phyloP scores from a whole-genome alignment of 1,140 invertebrate genomes.

The Pseudoatta argentina region DNA sequence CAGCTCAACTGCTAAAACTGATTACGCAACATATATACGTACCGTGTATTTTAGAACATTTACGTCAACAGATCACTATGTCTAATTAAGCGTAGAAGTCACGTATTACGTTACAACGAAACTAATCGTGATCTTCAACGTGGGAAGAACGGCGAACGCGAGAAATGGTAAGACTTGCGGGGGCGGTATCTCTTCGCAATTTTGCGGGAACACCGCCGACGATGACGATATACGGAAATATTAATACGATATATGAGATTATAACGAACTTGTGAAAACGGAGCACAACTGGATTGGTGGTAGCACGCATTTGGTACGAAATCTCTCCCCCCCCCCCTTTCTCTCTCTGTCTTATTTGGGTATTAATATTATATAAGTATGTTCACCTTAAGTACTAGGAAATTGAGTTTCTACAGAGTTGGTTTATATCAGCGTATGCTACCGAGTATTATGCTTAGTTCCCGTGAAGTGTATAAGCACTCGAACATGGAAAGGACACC shows the following conservation, averaged over 20 bases:
- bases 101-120: constrained; percentile 2
- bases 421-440: constrained; percentile 38
- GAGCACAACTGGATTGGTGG: constrained; percentile 32
- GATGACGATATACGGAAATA: constrained; percentile 41
- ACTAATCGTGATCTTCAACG: constrained; percentile 23
- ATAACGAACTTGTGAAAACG: constrained; percentile 46
- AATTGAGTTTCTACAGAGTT: constrained; percentile 62
- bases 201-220: constrained; percentile 4
- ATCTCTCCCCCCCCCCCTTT: background rate
- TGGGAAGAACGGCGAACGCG: constrained; percentile 22
- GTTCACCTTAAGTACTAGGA: constrained; percentile 54
- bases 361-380: constrained; percentile 60
- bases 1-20: background rate
- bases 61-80: constrained; percentile 5
- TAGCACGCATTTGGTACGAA: background rate
- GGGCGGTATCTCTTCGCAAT: constrained; percentile 45
- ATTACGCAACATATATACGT: background rate
- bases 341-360: background rate
- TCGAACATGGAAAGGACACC: constrained; percentile 28
- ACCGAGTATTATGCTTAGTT: constrained; percentile 45
- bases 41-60: constrained; percentile 2
- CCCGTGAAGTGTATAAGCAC: constrained; percentile 16
- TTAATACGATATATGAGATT: constrained; percentile 45
- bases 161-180: constrained; percentile 26
- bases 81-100: constrained; percentile 36